Evolutionary conservation across 1,140 invertebrate species (phyloP), one percentile per base, ranked within the genome.

Genomic region (Drosophila albomicans): DNA sequence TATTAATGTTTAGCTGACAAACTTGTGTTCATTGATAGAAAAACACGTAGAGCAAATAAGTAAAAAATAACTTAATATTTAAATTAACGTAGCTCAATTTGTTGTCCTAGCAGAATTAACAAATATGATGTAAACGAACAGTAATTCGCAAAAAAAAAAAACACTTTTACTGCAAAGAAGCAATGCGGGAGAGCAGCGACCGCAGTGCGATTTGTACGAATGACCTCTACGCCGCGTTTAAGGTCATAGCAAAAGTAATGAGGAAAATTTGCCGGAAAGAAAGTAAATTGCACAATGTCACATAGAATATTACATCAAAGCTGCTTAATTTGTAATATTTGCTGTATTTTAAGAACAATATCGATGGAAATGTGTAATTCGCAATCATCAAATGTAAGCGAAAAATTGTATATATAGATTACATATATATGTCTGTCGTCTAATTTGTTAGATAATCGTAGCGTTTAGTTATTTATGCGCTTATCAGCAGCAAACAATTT

Each of bases 381-480:
- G 30, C 20, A 25, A 25, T 20, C 46, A 54, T 13, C 11, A 5
- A 15, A 56, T 4, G 13, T 10, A 16, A 10, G 2, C 35, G 25
- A 11, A 56, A n/a, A 46, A 61, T 38, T 38, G 28, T 30, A 73
- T 15, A n/a, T 35, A 46, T 30, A 52, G 35, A 7, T 38, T 51
- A 59, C 64, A 57, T 28, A 11, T 70, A 46, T 64, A 30, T 20
- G 15, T 10, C 11, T 20, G 43, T 52, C 20, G 49, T 43, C 35
- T 66, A 68, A 49, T 45, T 74, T 80, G 70, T 88, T 88, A 88
- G 84, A 84, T 88, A 88, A 88, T 74, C 75, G 41, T 30, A 41
- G 49, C n/a, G 15, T 15, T 65, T 38, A 54, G 28, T 45, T 20
- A 41, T 28, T 20, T 62, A 8, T 13, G 15, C 4, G 7, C 16